These are phyloP conservation scores for Drosophila serrata DNA, from an alignment of 1,140 invertebrate species.

Conservation along the genomic window DNA sequence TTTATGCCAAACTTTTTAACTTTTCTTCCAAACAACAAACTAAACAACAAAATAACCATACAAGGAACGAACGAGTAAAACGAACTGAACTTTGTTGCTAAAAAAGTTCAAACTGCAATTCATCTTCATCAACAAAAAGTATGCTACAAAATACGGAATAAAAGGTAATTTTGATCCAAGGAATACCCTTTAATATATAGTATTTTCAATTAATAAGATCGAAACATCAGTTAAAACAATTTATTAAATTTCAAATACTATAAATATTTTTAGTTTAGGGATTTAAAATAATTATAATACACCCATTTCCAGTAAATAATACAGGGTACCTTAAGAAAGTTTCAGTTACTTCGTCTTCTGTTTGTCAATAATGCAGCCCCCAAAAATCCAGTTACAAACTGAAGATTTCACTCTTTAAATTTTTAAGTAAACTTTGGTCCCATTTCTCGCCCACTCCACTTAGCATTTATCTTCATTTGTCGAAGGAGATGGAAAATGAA, in stretches of 20 bases:
- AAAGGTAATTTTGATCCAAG: no score
- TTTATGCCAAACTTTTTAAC: conserved; percentile 62
- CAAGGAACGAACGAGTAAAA: conserved; percentile 16
- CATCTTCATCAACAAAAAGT: conserved; percentile 72
- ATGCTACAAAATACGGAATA: conserved; percentile 22
- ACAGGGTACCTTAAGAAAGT: not conserved
- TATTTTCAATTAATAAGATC: not conserved
- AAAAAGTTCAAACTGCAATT: conserved; percentile 80
- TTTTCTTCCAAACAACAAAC: conserved; percentile 25
- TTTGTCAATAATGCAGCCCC: conserved; percentile 19
- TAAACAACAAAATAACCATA: conserved; percentile 15
- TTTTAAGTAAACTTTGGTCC: conserved; percentile 29
- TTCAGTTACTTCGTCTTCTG: conserved; percentile 1
- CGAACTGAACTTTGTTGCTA: conserved; percentile 51
- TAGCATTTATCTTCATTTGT: conserved; percentile 79
- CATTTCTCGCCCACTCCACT: conserved; percentile 7
- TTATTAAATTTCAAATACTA: not conserved
- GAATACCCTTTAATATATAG: not conserved
- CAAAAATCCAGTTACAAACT: conserved; percentile 11
- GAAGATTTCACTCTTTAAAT: conserved; percentile 43
- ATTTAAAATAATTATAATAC: no score
- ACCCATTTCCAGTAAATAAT: not conserved
- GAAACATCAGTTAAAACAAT: no score
- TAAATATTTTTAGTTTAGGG: no score
- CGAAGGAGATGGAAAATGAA: conserved; percentile 15